Percentiles rank a stretch among this genome's conserved stretches.
Conservation (phyloP, 2,888 invertebrate species). For the Machimus rusticus region DNA sequence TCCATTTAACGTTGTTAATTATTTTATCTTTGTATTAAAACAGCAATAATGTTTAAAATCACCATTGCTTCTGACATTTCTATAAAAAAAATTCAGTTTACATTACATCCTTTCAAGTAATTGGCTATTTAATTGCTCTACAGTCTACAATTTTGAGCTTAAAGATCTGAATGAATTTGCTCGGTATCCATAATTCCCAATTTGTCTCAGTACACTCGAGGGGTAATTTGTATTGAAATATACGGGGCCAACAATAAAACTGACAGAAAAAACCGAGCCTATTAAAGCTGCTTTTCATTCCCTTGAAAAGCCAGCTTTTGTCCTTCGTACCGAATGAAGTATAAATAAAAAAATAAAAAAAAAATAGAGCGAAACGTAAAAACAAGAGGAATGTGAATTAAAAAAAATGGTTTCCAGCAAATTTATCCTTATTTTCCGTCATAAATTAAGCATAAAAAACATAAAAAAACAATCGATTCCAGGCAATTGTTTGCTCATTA, state of each 20-base stretch:
- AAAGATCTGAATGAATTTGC: neutral
- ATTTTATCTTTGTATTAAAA: too few relatives aligned
- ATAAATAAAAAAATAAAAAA: neutral
- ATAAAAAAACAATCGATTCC: neutral
- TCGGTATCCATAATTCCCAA: neutral
- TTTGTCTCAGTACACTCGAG: neutral
- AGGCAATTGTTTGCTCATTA: constrained; percentile 7
- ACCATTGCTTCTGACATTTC: neutral
- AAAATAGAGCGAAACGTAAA: neutral
- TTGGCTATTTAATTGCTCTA: neutral
- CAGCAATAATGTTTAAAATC: too few relatives aligned
- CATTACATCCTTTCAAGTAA: neutral
- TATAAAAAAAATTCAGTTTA: neutral
- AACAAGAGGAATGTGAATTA: neutral
- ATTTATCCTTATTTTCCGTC: neutral
- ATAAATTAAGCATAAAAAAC: neutral
- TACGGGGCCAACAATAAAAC: neutral
- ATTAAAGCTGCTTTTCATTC: neutral
- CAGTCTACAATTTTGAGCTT: neutral
- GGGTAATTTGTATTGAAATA: neutral
- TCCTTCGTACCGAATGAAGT: neutral
- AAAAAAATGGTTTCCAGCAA: neutral
- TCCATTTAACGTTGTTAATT: too few relatives aligned
- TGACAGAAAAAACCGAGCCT: neutral
- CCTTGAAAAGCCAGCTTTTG: neutral